phyloP scores from a whole-genome alignment of 2,797 vertebrate genomes.

The Pangasius mekongensis region DNA sequence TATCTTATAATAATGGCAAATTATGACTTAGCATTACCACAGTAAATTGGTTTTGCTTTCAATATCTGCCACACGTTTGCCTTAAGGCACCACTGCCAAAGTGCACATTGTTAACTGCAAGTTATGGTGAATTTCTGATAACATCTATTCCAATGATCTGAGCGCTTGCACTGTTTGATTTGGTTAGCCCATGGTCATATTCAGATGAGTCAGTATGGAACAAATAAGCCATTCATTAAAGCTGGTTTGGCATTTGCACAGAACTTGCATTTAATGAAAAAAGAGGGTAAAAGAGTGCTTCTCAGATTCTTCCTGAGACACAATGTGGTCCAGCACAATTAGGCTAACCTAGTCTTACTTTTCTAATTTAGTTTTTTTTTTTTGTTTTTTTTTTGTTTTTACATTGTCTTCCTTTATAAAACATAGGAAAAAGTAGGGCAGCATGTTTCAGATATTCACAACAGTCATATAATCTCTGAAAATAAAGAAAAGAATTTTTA shows the following conservation, averaged over 20 bases:
- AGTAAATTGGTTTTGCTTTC: conserved; percentile 27
- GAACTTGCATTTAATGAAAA: conserved; percentile 30
- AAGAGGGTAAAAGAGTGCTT: conserved; percentile 1
- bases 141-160: conserved; percentile 16
- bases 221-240: conserved; percentile 25
- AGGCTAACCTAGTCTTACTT: conserved; percentile 9
- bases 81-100: conserved; percentile 20
- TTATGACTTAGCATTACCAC: conserved; percentile 2
- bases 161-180: conserved; percentile 3
- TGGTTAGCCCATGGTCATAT: conserved; percentile 25
- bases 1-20: conserved; percentile 25
- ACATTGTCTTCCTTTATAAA: conserved; percentile 23
- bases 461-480: not conserved
- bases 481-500: not conserved
- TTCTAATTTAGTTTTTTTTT: not conserved
- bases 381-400: not conserved
- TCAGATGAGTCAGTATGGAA: conserved; percentile 27
- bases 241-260: conserved; percentile 17
- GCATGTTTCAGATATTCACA: not conserved
- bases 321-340: not conserved
- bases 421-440: not conserved
- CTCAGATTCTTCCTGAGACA: conserved; percentile 15
- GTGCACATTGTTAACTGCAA: conserved; percentile 21
- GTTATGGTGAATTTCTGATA: conserved; percentile 20
- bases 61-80: conserved; percentile 25